Evolutionary conservation across 2,797 vertebrate genomes (phyloP).

Genomic region (Buceros bicornis): DNA sequence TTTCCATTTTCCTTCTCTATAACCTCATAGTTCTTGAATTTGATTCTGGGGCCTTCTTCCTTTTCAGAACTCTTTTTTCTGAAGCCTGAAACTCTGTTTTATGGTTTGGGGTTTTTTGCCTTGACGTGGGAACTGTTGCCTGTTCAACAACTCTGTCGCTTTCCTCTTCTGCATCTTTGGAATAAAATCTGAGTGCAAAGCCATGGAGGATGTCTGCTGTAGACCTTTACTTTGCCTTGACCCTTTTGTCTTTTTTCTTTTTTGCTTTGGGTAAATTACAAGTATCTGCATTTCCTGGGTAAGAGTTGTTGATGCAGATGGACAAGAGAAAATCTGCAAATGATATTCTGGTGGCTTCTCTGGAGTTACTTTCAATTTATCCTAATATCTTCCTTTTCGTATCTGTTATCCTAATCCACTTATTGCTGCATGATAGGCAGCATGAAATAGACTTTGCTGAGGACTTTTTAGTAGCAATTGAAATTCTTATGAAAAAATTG

Average conservation of each 20-base stretch:
- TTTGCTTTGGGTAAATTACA: neutral
- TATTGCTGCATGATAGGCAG: neutral
- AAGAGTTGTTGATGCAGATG: neutral
- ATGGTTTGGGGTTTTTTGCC: accelerated
- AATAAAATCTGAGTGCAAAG: neutral
- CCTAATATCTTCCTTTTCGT: neutral
- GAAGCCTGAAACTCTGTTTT: neutral
- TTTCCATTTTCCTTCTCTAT: neutral
- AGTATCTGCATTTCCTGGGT: neutral
- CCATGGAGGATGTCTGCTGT: neutral
- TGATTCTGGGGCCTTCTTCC: neutral
- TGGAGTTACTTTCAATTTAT: neutral
- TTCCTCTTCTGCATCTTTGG: neutral
- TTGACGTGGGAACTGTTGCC: neutral
- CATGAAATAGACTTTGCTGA: neutral
- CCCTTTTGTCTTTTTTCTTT: neutral
- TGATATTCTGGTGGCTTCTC: neutral
- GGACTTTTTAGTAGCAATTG: neutral
- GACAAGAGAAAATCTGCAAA: neutral
- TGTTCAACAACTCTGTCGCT: neutral
- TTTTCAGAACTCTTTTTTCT: neutral
- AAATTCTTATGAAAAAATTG: neutral
- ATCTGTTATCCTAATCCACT: neutral
- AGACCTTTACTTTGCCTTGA: neutral
- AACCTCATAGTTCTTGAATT: neutral